Percentiles rank a stretch among this genome's conserved stretches.
phyloP scores from a whole-genome alignment of 2,888 invertebrate species.

The Pachydiplax longipennis region DNA sequence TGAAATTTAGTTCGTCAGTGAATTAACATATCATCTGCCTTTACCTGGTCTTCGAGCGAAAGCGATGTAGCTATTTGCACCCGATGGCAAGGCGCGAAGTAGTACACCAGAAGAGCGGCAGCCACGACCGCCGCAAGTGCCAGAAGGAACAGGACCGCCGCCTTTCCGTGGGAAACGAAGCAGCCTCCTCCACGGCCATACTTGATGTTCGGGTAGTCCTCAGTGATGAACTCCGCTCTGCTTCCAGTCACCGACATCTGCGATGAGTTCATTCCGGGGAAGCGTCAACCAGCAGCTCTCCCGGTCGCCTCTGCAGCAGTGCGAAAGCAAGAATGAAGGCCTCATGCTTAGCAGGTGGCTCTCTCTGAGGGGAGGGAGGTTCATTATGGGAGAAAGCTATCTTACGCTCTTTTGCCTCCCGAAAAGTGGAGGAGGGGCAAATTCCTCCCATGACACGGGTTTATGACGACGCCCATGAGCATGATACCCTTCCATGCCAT shows the following conservation, averaged over 20 bases:
- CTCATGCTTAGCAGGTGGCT: background rate
- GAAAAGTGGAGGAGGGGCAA: background rate
- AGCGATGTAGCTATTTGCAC: background rate
- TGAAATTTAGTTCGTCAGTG: background rate
- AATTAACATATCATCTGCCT: background rate
- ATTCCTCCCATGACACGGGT: background rate
- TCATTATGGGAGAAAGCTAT: background rate
- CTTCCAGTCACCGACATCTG: slow-evolving; percentile 55
- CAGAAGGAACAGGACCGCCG: slow-evolving; percentile 54
- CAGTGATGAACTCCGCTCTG: slow-evolving; percentile 68
- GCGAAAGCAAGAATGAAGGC: background rate
- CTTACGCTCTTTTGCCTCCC: background rate
- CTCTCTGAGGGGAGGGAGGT: background rate
- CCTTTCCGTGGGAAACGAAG: slow-evolving; percentile 68
- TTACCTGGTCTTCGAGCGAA: slow-evolving; percentile 25
- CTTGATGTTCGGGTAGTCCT: slow-evolving; percentile 60
- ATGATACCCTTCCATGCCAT: background rate
- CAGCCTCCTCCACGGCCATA: slow-evolving; percentile 69
- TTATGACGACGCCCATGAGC: background rate
- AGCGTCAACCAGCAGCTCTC: background rate
- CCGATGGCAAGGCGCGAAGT: slow-evolving; percentile 35
- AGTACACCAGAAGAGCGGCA: slow-evolving; percentile 17
- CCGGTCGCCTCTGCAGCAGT: background rate
- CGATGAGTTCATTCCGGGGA: slow-evolving; percentile 4
- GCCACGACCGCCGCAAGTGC: slow-evolving; percentile 2